Evolutionary conservation across 2,797 vertebrate genomes (phyloP).

Genomic region (Columba guinea): DNA sequence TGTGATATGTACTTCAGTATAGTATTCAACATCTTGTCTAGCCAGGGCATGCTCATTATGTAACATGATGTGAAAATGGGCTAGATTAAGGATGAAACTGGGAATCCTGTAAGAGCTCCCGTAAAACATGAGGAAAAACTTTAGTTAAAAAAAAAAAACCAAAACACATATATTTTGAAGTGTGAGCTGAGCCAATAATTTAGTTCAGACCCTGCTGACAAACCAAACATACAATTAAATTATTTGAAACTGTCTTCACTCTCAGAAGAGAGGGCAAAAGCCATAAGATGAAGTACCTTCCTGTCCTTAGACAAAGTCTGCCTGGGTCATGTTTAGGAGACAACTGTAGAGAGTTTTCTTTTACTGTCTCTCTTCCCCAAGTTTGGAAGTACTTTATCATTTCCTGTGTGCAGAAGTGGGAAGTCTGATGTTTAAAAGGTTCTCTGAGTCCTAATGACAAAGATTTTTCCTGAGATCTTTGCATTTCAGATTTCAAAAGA

Average conservation of each 20-base stretch:
- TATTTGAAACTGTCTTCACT: neutral
- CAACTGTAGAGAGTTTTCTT: neutral
- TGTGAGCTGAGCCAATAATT: neutral
- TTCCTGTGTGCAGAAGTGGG: neutral
- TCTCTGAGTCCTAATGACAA: neutral
- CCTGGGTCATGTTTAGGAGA: neutral
- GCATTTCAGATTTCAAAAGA: conserved; percentile 31
- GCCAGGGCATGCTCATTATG: neutral
- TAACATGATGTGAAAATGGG: neutral
- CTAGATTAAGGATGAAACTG: neutral
- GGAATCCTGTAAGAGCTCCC: neutral
- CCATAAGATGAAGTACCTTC: neutral
- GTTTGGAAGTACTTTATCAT: neutral
- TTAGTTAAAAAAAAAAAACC: too few relatives aligned
- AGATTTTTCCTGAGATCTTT: conserved; percentile 11
- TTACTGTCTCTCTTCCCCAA: neutral
- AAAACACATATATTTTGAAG: neutral
- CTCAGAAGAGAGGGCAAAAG: neutral
- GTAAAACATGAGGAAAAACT: neutral
- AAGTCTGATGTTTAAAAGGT: conserved; percentile 14
- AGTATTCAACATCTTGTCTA: neutral
- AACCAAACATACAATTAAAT: neutral
- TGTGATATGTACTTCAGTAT: neutral
- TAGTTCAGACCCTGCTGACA: neutral
- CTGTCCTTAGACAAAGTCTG: neutral